Conservation (phyloP, 2,113 vertebrate genomes). For the Vombatus ursinus region DNA sequence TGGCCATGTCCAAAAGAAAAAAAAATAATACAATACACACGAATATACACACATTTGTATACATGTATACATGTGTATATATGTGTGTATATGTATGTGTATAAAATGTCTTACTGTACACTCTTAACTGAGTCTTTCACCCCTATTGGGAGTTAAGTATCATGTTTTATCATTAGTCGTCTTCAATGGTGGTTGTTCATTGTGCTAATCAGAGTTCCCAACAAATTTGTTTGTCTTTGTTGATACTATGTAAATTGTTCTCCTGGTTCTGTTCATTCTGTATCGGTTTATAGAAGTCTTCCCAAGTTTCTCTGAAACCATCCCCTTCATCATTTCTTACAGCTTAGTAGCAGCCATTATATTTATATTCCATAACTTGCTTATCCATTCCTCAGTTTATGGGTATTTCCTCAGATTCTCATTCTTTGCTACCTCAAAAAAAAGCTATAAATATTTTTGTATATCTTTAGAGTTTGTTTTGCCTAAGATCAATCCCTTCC, state of each 20-base stretch:
- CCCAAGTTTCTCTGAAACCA: too few species aligned
- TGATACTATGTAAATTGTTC: background rate
- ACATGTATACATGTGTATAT: too few species aligned
- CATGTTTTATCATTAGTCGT: too few species aligned
- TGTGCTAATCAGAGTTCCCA: background rate
- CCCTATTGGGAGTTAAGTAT: too few species aligned
- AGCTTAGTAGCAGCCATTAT: background rate
- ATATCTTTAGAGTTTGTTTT: background rate
- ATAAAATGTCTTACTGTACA: background rate
- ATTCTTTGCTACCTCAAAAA: background rate
- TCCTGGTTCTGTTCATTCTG: background rate
- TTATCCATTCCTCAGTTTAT: background rate
- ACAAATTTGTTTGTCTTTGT: background rate
- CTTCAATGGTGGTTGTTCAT: background rate
- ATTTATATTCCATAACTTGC: background rate
- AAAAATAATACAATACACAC: background rate
- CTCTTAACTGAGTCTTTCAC: too few species aligned
- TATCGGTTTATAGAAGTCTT: background rate
- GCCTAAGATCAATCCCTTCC: background rate
- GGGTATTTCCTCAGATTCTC: background rate
- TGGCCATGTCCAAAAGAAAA: background rate
- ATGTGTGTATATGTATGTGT: too few species aligned
- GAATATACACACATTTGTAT: too few species aligned
- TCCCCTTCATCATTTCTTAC: background rate
- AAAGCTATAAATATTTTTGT: background rate